Evolutionary conservation across 2,113 vertebrate species (phyloP).

Genomic region (Chlorocebus sabaeus): DNA sequence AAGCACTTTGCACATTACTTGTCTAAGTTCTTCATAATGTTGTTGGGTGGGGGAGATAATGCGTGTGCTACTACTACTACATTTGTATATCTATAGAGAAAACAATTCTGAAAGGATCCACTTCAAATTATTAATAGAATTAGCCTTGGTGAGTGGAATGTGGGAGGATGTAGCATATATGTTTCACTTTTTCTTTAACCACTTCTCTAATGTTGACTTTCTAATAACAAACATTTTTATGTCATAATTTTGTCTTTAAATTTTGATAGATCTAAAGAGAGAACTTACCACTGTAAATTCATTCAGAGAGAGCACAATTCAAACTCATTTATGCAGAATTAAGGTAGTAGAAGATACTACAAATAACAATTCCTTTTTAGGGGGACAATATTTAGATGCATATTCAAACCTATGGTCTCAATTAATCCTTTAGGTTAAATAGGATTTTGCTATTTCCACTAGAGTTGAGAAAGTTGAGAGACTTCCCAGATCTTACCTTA

Average conservation of each 20-base stretch:
- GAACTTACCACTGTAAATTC: neutral
- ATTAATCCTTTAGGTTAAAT: neutral
- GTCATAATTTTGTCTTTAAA: conserved; percentile 17
- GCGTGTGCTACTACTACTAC: neutral
- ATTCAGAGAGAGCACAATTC: neutral
- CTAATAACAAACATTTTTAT: neutral
- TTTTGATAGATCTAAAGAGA: neutral
- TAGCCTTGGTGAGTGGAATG: neutral
- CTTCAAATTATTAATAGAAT: neutral
- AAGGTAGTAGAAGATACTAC: neutral
- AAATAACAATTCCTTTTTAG: neutral
- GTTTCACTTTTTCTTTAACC: neutral
- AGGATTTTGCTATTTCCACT: neutral
- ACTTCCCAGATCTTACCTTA: neutral
- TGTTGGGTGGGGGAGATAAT: neutral
- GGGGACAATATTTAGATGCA: neutral
- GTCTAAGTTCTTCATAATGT: neutral
- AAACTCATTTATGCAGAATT: neutral
- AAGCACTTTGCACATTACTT: neutral
- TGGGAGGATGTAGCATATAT: neutral
- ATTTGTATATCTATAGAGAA: neutral
- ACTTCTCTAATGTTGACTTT: neutral
- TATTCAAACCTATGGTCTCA: neutral
- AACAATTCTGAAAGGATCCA: neutral
- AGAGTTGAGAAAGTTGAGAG: neutral